Evolutionary conservation across 2,888 invertebrate genomes (phyloP).

Genomic region (Melangyna quadrimaculata): DNA sequence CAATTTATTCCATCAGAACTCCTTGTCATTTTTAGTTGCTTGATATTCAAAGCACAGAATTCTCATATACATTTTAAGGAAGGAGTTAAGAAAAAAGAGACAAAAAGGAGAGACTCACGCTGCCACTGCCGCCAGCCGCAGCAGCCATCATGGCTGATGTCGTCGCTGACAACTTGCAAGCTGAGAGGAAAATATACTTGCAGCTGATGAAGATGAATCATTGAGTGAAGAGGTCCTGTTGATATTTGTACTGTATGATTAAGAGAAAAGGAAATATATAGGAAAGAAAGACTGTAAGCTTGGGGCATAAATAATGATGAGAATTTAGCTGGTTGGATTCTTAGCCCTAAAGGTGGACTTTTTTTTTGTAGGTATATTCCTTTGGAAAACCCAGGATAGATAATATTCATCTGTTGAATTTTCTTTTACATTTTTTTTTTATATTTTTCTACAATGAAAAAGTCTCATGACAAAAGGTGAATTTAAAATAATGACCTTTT

Average conservation of each 20-base stretch:
- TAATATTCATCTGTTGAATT: conserved; percentile 63
- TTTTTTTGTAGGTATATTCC: no score
- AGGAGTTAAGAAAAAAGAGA: not conserved
- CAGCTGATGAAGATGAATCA: conserved; percentile 67
- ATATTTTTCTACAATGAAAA: not conserved
- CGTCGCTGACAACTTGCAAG: conserved; percentile 37
- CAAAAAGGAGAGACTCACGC: not conserved
- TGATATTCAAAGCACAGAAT: conserved; percentile 67
- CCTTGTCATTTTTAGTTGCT: conserved; percentile 40
- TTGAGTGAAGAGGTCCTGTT: conserved; percentile 51
- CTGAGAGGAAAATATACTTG: conserved; percentile 21
- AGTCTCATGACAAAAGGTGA: conserved; percentile 12
- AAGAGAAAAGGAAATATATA: conserved; percentile 29
- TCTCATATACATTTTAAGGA: conserved; percentile 50
- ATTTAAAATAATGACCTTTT: conserved; percentile 56
- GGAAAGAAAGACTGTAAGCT: not conserved
- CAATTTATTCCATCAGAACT: conserved; percentile 65
- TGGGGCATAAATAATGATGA: conserved; percentile 50
- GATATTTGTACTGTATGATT: conserved; percentile 46
- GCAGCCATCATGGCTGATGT: not conserved
- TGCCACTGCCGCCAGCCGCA: no score
- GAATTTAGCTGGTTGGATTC: conserved; percentile 35
- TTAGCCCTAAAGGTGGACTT: not conserved
- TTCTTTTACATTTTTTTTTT: not conserved
- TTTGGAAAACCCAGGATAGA: conserved; percentile 8